Conservation (phyloP, 2,797 vertebrate species). For the Coendou prehensilis region DNA sequence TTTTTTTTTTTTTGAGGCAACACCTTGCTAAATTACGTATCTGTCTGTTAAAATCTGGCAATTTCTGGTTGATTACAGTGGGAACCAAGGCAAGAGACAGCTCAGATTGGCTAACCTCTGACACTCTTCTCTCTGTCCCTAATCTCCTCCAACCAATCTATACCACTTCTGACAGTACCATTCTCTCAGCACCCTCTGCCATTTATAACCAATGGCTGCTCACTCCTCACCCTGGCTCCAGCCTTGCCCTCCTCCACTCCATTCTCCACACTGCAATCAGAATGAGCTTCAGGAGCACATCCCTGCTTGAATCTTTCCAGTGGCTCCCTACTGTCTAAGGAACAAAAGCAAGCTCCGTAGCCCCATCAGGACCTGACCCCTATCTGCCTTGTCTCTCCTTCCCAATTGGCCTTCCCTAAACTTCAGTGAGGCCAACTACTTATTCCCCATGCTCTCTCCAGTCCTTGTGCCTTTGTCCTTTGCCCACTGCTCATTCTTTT, state of each 20-base stretch:
- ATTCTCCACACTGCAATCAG: background rate
- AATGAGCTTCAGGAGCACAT: background rate
- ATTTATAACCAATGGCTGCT: background rate
- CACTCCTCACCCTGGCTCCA: background rate
- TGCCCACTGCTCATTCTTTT: background rate
- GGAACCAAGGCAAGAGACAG: background rate
- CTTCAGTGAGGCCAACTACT: background rate
- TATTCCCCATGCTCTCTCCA: background rate
- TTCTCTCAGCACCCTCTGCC: background rate
- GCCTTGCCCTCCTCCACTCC: background rate
- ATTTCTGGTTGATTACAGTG: slow-evolving; percentile 6
- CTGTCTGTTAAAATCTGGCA: background rate
- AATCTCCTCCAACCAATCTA: slow-evolving; percentile 3
- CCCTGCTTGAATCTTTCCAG: slow-evolving; percentile 10
- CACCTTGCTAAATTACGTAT: background rate
- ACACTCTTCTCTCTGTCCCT: background rate
- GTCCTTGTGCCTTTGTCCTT: background rate
- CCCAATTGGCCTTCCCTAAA: background rate
- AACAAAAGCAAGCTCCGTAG: slow-evolving; percentile 18
- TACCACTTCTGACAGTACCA: background rate
- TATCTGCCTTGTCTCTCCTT: background rate
- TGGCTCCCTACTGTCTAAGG: background rate
- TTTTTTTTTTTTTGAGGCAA: no score
- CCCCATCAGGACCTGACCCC: background rate
- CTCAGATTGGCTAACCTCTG: background rate